Evolutionary conservation across 2,797 vertebrate species (phyloP).

Genomic region (Myotis pilosus): DNA sequence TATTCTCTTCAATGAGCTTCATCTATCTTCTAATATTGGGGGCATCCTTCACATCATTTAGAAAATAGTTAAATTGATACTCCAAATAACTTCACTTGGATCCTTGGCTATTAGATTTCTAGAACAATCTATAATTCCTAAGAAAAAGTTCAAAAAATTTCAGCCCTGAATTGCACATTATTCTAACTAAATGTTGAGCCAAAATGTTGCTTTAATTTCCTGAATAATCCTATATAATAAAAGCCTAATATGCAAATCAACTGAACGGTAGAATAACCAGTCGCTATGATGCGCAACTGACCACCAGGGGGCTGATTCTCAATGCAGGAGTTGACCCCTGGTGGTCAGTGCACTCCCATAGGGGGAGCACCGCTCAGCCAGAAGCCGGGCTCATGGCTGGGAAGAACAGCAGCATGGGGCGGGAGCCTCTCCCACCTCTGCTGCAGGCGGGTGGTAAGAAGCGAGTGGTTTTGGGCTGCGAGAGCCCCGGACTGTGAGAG

Average conservation of each 20-base stretch:
- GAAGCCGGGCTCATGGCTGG: too few relatives aligned
- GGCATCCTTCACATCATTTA: background rate
- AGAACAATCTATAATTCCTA: background rate
- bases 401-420: too few relatives aligned
- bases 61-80: background rate
- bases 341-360: too few relatives aligned
- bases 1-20: background rate
- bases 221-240: background rate
- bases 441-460: too few relatives aligned
- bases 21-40: background rate
- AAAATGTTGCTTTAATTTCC: background rate
- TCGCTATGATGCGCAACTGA: too few relatives aligned
- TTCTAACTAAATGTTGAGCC: background rate
- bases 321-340: too few relatives aligned
- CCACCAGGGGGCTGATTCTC: too few relatives aligned
- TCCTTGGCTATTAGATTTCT: background rate
- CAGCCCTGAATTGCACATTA: background rate
- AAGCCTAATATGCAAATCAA: too few relatives aligned
- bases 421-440: too few relatives aligned
- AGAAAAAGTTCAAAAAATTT: background rate
- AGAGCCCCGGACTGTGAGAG: too few relatives aligned
- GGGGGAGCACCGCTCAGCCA: too few relatives aligned
- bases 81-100: background rate
- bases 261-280: too few relatives aligned
- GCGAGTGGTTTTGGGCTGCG: accelerated